phyloP scores from a whole-genome alignment of 1,140 invertebrate genomes.

The Drosophila lacertosa region DNA sequence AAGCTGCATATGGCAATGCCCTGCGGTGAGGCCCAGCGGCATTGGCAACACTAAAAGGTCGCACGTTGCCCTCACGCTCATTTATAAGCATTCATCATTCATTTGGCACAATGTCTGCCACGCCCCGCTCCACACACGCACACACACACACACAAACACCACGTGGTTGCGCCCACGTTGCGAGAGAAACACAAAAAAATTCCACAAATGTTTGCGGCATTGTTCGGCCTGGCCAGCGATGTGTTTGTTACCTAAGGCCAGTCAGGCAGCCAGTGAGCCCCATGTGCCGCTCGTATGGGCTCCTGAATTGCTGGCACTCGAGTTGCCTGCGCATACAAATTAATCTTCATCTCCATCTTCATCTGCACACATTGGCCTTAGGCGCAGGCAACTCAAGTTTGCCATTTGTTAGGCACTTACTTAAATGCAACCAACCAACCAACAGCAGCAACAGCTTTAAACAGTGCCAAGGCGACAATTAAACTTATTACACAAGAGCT shows the following conservation, averaged over 20 bases:
- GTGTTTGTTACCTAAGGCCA: slow-evolving; percentile 59
- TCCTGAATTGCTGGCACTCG: slow-evolving; percentile 53
- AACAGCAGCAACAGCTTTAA: neutral
- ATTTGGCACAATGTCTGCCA: slow-evolving; percentile 58
- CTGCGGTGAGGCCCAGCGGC: slow-evolving; percentile 24
- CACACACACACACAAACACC: neutral
- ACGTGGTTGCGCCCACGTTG: neutral
- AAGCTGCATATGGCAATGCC: slow-evolving; percentile 35
- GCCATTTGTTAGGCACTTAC: slow-evolving; percentile 62
- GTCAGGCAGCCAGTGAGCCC: too few species aligned
- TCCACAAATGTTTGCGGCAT: slow-evolving; percentile 61
- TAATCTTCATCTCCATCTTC: slow-evolving; percentile 72
- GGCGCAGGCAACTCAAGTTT: slow-evolving; percentile 51
- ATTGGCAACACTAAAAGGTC: slow-evolving; percentile 62
- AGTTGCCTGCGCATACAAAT: slow-evolving; percentile 68
- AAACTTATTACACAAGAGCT: slow-evolving; percentile 9
- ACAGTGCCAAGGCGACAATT: slow-evolving; percentile 20
- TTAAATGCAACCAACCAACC: slow-evolving; percentile 32
- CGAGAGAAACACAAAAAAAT: slow-evolving; percentile 38
- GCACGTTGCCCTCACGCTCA: slow-evolving; percentile 59
- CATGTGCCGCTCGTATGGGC: slow-evolving; percentile 40
- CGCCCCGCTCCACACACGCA: neutral
- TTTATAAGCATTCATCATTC: slow-evolving; percentile 78
- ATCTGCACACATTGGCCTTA: slow-evolving; percentile 44
- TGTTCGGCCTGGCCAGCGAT: slow-evolving; percentile 16